These are phyloP conservation scores for Siniperca scherzeri DNA, from an alignment of 2,797 vertebrate species.

Conservation along the genomic window DNA sequence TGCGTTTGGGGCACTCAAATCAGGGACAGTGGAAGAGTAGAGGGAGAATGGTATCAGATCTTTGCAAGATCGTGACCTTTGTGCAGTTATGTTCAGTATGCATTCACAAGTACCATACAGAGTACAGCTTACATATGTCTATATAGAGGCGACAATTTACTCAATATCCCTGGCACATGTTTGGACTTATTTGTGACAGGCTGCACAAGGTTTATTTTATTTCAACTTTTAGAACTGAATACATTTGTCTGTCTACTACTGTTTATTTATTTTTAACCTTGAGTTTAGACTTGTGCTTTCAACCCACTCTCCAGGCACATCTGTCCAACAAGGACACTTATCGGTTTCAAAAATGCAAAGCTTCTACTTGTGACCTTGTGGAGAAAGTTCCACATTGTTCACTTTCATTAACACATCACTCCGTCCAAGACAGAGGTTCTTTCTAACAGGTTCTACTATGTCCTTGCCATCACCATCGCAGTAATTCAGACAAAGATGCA, in stretches of 20 bases:
- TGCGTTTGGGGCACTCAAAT: not conserved
- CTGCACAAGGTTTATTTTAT: not conserved
- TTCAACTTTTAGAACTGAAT: not conserved
- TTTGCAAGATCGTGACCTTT: not conserved
- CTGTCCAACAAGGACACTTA: not conserved
- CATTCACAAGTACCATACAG: not conserved
- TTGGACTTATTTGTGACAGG: too few relatives aligned
- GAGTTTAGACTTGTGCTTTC: not conserved
- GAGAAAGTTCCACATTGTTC: not conserved
- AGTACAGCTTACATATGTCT: not conserved
- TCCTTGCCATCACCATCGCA: constrained; percentile 3
- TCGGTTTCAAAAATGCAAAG: not conserved
- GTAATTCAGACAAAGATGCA: constrained; percentile 3
- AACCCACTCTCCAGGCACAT: not conserved
- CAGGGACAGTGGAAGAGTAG: too few relatives aligned
- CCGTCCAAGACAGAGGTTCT: not conserved
- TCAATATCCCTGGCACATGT: too few relatives aligned
- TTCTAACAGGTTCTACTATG: not conserved
- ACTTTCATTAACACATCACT: too few relatives aligned
- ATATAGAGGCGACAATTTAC: too few relatives aligned
- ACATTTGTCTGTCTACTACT: not conserved
- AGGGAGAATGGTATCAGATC: not conserved
- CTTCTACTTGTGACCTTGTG: not conserved
- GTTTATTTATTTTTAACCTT: constrained; percentile 6
- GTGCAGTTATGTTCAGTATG: not conserved